These are phyloP conservation scores for Pteropus alecto DNA, from an alignment of 2,113 vertebrate species.

Conservation along the genomic window DNA sequence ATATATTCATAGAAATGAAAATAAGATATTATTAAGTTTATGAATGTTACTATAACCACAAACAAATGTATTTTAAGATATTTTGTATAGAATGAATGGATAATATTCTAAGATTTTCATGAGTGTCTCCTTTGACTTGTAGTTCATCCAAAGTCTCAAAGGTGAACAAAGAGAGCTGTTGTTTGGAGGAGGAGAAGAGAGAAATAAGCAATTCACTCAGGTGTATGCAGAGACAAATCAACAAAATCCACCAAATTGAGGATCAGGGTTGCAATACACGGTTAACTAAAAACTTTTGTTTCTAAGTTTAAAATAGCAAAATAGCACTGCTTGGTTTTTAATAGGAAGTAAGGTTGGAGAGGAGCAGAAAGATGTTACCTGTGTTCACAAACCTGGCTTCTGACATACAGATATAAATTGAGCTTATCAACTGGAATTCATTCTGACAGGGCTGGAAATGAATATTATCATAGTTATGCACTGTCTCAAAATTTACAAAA, in stretches of 20 bases:
- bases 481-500: background rate
- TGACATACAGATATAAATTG: background rate
- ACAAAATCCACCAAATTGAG: background rate
- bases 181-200: background rate
- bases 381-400: background rate
- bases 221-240: background rate
- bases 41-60: background rate
- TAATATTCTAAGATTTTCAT: background rate
- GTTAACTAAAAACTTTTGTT: background rate
- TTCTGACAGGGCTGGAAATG: background rate
- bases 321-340: background rate
- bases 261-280: background rate
- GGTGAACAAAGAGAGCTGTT: background rate
- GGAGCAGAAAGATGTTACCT: background rate
- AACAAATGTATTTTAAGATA: background rate
- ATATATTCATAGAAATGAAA: background rate
- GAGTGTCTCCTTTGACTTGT: background rate
- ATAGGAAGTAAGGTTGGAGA: background rate
- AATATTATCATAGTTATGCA: background rate
- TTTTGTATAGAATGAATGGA: background rate
- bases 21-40: background rate
- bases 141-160: background rate
- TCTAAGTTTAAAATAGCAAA: background rate
- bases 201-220: background rate
- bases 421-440: constrained; percentile 3